Evolutionary conservation across 2,797 vertebrate species (phyloP).

Genomic region (Morelia viridis): DNA sequence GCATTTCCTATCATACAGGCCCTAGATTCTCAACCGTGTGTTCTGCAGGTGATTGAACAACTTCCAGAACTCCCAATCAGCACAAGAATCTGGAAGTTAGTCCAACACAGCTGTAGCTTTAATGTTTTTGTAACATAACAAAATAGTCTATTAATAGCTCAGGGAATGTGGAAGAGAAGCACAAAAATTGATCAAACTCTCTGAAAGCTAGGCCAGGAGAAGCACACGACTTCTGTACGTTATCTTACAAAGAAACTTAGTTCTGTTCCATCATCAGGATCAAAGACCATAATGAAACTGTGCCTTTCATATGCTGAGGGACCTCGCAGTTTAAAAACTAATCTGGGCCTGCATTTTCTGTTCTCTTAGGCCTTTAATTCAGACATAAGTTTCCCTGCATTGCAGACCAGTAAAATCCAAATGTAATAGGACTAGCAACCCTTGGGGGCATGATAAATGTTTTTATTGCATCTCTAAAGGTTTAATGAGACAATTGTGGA

Average conservation of each 20-base stretch:
- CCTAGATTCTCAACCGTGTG: no score
- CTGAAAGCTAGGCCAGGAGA: not conserved
- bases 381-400: conserved; percentile 56
- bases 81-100: no score
- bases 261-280: not conserved
- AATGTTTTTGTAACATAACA: no score
- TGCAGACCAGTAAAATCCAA: conserved; percentile 58
- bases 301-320: conserved; percentile 24
- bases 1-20: no score
- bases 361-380: conserved; percentile 50
- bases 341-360: conserved; percentile 13
- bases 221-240: rapidly evolving
- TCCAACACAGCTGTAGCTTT: no score
- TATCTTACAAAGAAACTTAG: conserved; percentile 12
- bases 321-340: conserved; percentile 29
- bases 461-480: conserved; percentile 69
- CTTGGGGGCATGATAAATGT: conserved; percentile 74
- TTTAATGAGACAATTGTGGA: conserved; percentile 66
- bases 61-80: no score
- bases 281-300: not conserved
- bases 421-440: conserved; percentile 62
- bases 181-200: not conserved
- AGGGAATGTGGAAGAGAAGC: no score
- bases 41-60: no score
- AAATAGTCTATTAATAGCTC: no score